A percentile compares a stretch with the other conserved stretches of the same genome.
phyloP scores from a whole-genome alignment of 2,888 invertebrate species.

The Strigamia crassipes region DNA sequence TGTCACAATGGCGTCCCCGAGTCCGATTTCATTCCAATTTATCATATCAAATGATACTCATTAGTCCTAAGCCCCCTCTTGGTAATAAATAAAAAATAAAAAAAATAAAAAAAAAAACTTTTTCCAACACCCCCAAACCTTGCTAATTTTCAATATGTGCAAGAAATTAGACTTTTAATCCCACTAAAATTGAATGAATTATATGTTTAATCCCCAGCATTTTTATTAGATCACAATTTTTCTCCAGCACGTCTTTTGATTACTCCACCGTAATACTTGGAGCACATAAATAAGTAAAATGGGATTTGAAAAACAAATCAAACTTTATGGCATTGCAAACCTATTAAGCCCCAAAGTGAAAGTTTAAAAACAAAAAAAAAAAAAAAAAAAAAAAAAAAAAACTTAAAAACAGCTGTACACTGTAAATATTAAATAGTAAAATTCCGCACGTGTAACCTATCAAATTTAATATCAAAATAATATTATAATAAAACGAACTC shows the following conservation, averaged over 20 bases:
- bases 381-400: too few relatives aligned
- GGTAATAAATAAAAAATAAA: neutral
- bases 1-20: neutral
- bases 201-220: neutral
- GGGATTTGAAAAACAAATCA: slow-evolving; percentile 23
- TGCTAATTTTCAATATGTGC: too few relatives aligned
- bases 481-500: neutral
- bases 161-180: neutral
- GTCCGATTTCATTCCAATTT: neutral
- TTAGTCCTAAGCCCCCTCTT: neutral
- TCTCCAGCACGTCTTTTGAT: neutral
- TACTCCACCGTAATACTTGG: neutral
- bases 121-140: neutral
- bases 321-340: slow-evolving; percentile 32
- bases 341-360: neutral
- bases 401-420: neutral
- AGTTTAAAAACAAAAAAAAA: neutral
- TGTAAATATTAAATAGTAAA: neutral
- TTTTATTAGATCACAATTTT: slow-evolving; percentile 5
- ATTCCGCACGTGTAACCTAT: neutral
- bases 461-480: neutral
- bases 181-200: neutral
- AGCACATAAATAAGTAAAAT: slow-evolving; percentile 15
- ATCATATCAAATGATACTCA: neutral
- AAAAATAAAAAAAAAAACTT: neutral